phyloP scores from a whole-genome alignment of 1,140 invertebrate species.

The Antheraea pernyi region DNA sequence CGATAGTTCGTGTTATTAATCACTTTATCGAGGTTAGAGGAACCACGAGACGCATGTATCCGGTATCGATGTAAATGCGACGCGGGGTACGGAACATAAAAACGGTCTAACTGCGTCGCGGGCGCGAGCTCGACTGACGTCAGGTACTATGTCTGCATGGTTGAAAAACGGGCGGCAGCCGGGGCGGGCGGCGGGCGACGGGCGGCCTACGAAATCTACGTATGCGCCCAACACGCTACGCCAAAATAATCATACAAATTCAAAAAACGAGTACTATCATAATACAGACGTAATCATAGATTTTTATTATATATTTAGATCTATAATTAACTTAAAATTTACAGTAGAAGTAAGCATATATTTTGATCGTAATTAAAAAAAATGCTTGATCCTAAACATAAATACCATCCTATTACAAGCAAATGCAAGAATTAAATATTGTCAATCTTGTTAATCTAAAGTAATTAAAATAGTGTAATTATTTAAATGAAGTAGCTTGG shows the following conservation, averaged over 20 bases:
- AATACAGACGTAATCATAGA: background rate
- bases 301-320: background rate
- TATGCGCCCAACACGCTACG: constrained; percentile 62
- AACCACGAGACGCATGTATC: constrained; percentile 27
- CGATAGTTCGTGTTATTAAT: background rate
- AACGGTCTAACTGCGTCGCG: constrained; percentile 22
- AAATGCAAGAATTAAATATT: too few species aligned
- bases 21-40: background rate
- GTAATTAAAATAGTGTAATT: too few species aligned
- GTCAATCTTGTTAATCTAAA: too few species aligned
- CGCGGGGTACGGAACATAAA: background rate
- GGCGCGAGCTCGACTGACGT: constrained; percentile 64
- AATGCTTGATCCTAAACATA: too few species aligned
- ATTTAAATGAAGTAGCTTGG: too few species aligned
- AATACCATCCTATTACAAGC: too few species aligned
- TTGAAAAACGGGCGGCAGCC: constrained; percentile 43
- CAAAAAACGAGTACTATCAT: constrained; percentile 15
- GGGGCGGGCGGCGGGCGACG: constrained; percentile 21
- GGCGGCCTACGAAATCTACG: constrained; percentile 37
- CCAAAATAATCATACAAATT: constrained; percentile 53
- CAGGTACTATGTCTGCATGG: constrained; percentile 22
- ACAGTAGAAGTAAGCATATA: too few species aligned
- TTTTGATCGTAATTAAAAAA: too few species aligned
- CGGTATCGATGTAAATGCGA: constrained; percentile 36
- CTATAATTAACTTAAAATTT: too few species aligned